These are phyloP conservation scores for Deilephila elpenor DNA, from an alignment of 2,888 invertebrate species.

Conservation along the genomic window DNA sequence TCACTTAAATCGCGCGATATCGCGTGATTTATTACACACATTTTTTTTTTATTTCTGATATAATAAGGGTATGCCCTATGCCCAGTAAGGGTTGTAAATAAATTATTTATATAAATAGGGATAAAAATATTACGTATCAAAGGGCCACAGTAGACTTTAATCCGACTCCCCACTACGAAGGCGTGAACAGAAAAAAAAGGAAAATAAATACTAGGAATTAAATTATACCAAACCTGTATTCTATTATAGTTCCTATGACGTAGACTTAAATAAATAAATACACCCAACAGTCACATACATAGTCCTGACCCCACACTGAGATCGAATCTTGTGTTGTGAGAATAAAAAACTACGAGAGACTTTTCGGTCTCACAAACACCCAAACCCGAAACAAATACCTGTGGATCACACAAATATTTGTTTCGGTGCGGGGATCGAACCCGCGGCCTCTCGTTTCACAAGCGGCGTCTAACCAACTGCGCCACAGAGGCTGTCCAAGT, in stretches of 20 bases:
- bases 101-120: constrained; percentile 37
- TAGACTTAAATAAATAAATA: no score
- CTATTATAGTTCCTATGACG: background rate
- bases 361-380: no score
- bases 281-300: no score
- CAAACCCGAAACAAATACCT: no score
- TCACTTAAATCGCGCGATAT: background rate
- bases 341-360: no score
- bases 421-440: no score
- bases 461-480: no score
- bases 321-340: no score
- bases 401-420: no score
- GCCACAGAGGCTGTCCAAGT: no score
- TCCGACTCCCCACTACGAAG: constrained; percentile 70
- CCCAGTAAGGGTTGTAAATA: background rate
- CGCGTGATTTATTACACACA: background rate
- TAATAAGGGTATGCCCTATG: constrained; percentile 33
- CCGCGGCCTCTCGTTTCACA: no score
- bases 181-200: constrained; percentile 76
- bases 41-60: constrained; percentile 28
- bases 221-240: background rate
- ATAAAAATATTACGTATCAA: constrained; percentile 73
- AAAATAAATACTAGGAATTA: constrained; percentile 38
- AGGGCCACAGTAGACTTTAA: constrained; percentile 75
- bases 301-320: no score